Evolutionary conservation across 2,888 invertebrate species (phyloP).

Genomic region (Enchytraeus crypticus): DNA sequence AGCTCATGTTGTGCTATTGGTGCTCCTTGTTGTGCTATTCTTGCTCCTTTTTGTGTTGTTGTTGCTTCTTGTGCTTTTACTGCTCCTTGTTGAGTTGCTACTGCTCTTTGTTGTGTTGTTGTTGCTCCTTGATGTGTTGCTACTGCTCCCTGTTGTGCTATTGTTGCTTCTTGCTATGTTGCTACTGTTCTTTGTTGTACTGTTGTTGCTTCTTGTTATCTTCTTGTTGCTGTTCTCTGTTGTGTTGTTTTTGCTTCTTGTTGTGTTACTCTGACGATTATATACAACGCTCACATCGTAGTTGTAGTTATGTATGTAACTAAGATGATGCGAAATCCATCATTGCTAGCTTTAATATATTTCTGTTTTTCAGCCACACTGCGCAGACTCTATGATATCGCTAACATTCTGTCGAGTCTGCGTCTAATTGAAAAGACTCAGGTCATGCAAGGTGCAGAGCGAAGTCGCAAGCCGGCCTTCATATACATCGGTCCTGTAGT

Average conservation of each 20-base stretch:
- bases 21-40: neutral
- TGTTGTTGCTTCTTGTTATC: too few relatives aligned
- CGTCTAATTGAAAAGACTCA: conserved; percentile 63
- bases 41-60: neutral
- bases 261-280: neutral
- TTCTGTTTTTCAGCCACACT: conserved; percentile 57
- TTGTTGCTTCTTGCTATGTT: neutral
- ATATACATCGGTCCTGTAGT: conserved; percentile 55
- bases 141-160: neutral
- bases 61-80: neutral
- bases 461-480: conserved; percentile 62
- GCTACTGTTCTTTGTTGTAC: neutral
- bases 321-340: too few relatives aligned
- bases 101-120: neutral
- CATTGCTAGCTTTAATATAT: too few relatives aligned
- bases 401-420: conserved; percentile 67
- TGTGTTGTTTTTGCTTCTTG: neutral
- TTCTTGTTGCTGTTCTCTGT: neutral
- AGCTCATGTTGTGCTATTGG: neutral
- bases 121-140: neutral
- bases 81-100: neutral
- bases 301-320: too few relatives aligned
- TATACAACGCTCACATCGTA: too few relatives aligned
- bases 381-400: conserved; percentile 67
- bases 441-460: conserved; percentile 55